Evolutionary conservation across 1,140 invertebrate genomes (phyloP).

Genomic region (Calosoma granatense): DNA sequence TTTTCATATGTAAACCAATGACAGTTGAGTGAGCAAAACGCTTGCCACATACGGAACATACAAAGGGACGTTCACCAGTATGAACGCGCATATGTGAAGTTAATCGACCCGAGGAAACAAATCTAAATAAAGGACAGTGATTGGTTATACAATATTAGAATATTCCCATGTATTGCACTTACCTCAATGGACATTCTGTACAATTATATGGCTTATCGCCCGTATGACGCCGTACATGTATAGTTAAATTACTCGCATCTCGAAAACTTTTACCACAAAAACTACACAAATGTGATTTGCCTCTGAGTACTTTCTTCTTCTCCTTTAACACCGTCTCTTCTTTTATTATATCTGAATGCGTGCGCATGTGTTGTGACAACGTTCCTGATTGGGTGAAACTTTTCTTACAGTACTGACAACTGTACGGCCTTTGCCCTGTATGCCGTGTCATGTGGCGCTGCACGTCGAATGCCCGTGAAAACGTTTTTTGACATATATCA

Average conservation of each 20-base stretch:
- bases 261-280: slow-evolving; percentile 33
- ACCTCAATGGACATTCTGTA: slow-evolving; percentile 22
- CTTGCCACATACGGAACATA: slow-evolving; percentile 40
- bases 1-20: slow-evolving; percentile 44
- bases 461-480: slow-evolving; percentile 22
- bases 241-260: slow-evolving; percentile 32
- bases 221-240: slow-evolving; percentile 46
- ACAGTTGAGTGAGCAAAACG: slow-evolving; percentile 35
- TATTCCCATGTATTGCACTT: slow-evolving; percentile 2
- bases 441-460: slow-evolving; percentile 41
- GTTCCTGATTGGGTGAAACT: slow-evolving; percentile 46
- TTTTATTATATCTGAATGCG: slow-evolving; percentile 24
- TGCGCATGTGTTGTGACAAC: slow-evolving; percentile 36
- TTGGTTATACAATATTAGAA: neutral
- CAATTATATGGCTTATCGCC: slow-evolving; percentile 46
- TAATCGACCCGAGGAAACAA: slow-evolving; percentile 20
- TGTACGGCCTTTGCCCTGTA: slow-evolving; percentile 60
- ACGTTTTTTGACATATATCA: slow-evolving; percentile 22
- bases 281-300: slow-evolving; percentile 16
- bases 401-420: slow-evolving; percentile 46
- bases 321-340: too few relatives aligned
- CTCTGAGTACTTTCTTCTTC: too few relatives aligned
- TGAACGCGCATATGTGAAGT: slow-evolving; percentile 46
- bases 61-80: slow-evolving; percentile 30
- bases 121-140: slow-evolving; percentile 14